Percentiles rank a stretch among this genome's conserved stretches.
Evolutionary conservation across 2,797 vertebrate species (phyloP).

Genomic region (Dallia pectoralis): DNA sequence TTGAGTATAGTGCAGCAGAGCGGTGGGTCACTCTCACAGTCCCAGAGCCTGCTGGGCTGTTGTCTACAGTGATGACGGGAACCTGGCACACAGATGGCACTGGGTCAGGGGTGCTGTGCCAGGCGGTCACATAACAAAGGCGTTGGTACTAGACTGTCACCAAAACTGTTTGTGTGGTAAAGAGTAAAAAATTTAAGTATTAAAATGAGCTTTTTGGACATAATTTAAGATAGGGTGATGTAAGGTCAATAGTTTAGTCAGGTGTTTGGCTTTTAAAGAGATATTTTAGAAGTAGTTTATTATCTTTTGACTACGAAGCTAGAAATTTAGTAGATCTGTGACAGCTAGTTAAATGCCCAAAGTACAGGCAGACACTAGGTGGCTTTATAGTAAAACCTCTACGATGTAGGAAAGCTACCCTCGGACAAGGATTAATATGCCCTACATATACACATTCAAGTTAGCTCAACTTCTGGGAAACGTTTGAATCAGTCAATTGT

Average conservation of each 20-base stretch:
- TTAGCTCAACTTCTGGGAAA: no score
- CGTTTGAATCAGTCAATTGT: no score
- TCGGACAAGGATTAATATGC: not conserved
- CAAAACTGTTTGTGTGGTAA: not conserved
- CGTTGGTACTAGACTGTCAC: conserved; percentile 3
- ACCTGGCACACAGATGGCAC: conserved; percentile 23
- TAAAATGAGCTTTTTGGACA: not conserved
- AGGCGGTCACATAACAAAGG: conserved; percentile 27
- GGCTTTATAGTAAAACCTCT: not conserved
- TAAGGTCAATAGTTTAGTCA: no score
- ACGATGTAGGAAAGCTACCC: not conserved
- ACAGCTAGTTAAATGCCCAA: not conserved
- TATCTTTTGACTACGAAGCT: no score
- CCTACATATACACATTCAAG: not conserved
- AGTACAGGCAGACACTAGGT: not conserved
- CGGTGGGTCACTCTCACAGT: not conserved
- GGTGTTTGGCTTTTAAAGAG: no score
- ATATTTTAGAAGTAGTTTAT: no score
- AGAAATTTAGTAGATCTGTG: not conserved
- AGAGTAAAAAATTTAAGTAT: not conserved
- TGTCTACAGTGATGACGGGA: conserved; percentile 23
- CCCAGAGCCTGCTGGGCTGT: conserved; percentile 7
- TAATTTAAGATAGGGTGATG: no score
- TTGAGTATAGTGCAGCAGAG: conserved; percentile 1
- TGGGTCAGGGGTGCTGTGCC: conserved; percentile 29